These are phyloP conservation scores for Poeciliopsis infans DNA, from an alignment of 2,797 vertebrate genomes.

Conservation along the genomic window DNA sequence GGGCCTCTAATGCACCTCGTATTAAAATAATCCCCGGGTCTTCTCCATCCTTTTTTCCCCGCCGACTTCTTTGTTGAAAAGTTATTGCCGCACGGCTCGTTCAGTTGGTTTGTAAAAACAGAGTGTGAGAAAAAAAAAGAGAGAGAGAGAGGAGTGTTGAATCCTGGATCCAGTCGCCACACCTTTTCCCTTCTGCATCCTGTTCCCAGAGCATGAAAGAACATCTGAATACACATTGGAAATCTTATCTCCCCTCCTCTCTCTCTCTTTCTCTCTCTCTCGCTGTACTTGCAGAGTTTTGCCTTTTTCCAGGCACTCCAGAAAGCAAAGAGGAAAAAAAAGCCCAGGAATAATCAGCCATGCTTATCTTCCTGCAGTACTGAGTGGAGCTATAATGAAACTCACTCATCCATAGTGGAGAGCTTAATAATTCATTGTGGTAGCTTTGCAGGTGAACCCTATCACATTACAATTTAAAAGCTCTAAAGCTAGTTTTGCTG, in stretches of 20 bases:
- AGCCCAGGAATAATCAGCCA: constrained; percentile 78
- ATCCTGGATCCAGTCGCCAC: constrained; percentile 61
- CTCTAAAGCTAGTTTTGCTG: constrained; percentile 76
- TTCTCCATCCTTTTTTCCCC: constrained; percentile 69
- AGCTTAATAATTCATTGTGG: constrained; percentile 83
- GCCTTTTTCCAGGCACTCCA: constrained; percentile 62
- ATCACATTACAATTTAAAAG: constrained; percentile 80
- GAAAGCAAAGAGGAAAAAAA: constrained; percentile 62
- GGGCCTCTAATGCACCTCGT: constrained; percentile 81
- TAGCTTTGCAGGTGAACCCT: constrained; percentile 81
- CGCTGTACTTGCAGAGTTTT: constrained; percentile 70
- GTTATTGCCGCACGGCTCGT: constrained; percentile 81
- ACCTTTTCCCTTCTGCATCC: constrained; percentile 75
- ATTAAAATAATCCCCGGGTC: constrained; percentile 85
- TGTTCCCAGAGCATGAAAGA: constrained; percentile 76
- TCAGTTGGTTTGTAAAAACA: constrained; percentile 65
- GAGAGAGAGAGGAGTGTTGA: constrained; percentile 55
- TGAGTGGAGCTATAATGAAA: constrained; percentile 79
- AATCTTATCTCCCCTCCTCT: constrained; percentile 75
- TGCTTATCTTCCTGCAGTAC: constrained; percentile 77
- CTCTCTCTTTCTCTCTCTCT: constrained; percentile 42
- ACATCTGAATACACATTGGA: constrained; percentile 80
- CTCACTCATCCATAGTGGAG: constrained; percentile 79
- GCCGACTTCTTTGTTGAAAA: constrained; percentile 83
- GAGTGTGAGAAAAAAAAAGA: constrained; percentile 4